These are phyloP conservation scores for Petrosia ficiformis DNA, from an alignment of 37 sponge, comb jelly and placozoan genomes.

Conservation along the genomic window DNA sequence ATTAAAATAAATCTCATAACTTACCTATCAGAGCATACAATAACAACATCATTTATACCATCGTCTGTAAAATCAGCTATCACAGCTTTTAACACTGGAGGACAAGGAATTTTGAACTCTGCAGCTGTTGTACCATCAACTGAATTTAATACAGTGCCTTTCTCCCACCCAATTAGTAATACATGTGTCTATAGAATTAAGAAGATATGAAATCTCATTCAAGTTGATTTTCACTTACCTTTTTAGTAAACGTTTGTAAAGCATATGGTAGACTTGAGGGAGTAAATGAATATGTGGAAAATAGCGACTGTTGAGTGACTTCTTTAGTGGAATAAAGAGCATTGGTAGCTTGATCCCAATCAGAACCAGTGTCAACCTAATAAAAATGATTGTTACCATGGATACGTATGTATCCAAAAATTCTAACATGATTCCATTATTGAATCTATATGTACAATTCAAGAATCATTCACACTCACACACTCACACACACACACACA, in stretches of 20 bases:
- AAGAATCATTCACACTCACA: not conserved
- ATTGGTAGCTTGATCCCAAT: constrained; percentile 66
- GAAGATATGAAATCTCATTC: too few relatives aligned
- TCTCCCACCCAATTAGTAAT: constrained; percentile 58
- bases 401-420: too few relatives aligned
- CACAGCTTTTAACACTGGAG: constrained; percentile 54
- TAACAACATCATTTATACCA: constrained; percentile 77
- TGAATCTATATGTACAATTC: not conserved
- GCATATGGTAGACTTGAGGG: constrained; percentile 54
- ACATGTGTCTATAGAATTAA: constrained; percentile 53
- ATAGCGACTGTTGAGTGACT: constrained; percentile 14
- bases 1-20: too few relatives aligned
- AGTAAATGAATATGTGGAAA: constrained; percentile 41
- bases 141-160: constrained; percentile 28
- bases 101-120: constrained; percentile 36
- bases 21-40: not conserved
- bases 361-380: constrained; percentile 49
- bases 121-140: constrained; percentile 38
- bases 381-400: not conserved
- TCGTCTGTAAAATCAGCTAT: constrained; percentile 73
- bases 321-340: constrained; percentile 43
- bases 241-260: constrained; percentile 23
- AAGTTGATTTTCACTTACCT: constrained; percentile 36
- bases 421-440: not conserved
- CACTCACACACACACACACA: not conserved